phyloP scores from a whole-genome alignment of 1,140 invertebrate species.

The Mactra quadrangularis region DNA sequence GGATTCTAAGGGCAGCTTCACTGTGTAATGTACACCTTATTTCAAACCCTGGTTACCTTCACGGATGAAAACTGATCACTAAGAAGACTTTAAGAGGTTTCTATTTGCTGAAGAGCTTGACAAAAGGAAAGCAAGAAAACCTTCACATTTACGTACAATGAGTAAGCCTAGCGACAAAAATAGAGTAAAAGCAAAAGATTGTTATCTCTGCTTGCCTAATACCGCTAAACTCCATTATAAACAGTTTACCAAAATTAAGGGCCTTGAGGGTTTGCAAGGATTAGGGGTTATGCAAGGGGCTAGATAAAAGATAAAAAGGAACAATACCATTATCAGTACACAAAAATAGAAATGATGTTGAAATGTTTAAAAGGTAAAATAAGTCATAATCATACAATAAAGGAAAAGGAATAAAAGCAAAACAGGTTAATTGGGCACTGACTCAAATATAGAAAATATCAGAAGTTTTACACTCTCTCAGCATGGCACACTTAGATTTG shows the following conservation, averaged over 20 bases:
- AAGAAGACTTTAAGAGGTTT: constrained; percentile 43
- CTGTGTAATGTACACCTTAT: neutral
- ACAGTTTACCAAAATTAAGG: constrained; percentile 28
- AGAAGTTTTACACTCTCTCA: too few relatives aligned
- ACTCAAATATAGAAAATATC: too few relatives aligned
- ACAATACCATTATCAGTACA: neutral
- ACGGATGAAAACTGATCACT: constrained; percentile 54
- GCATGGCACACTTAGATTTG: too few relatives aligned
- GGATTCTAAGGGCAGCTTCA: constrained; percentile 28
- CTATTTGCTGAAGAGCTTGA: constrained; percentile 24
- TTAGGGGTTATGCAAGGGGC: constrained; percentile 24
- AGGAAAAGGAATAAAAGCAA: too few relatives aligned
- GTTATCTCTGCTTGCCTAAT: constrained; percentile 19
- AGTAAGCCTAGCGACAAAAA: neutral
- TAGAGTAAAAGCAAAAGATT: constrained; percentile 48
- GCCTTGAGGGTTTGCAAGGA: constrained; percentile 18
- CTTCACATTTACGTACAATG: constrained; percentile 6
- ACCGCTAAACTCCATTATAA: constrained; percentile 29
- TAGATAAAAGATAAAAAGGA: neutral
- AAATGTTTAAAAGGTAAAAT: too few relatives aligned
- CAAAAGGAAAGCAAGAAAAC: constrained; percentile 35
- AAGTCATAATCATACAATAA: too few relatives aligned
- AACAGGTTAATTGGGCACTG: too few relatives aligned
- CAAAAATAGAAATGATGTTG: neutral
- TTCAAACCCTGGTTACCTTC: constrained; percentile 50